These are phyloP conservation scores for Nannoperca obscura DNA, from an alignment of 2,797 vertebrate species.

Conservation along the genomic window DNA sequence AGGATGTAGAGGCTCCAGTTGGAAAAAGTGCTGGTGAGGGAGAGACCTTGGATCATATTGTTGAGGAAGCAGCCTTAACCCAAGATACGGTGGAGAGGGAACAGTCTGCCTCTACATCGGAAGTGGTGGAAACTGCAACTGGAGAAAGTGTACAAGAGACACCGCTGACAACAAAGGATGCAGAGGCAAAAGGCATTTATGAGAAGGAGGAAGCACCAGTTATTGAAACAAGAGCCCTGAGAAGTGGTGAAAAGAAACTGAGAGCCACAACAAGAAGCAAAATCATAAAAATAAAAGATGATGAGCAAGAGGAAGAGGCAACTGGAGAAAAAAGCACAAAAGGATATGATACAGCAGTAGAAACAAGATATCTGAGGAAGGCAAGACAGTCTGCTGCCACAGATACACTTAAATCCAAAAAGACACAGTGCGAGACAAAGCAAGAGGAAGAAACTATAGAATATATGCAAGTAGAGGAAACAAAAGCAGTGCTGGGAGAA, in stretches of 20 bases:
- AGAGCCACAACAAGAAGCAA: constrained; percentile 83
- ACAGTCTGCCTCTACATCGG: not conserved
- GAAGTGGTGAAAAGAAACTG: constrained; percentile 83
- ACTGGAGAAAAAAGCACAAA: constrained; percentile 8
- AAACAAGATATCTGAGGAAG: constrained; percentile 28
- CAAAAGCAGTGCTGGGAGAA: not conserved
- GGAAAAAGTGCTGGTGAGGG: not conserved
- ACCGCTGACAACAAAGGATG: not conserved
- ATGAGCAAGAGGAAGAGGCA: constrained; percentile 2
- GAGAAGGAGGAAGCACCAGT: constrained; percentile 70
- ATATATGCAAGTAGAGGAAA: constrained; percentile 12
- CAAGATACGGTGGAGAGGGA: not conserved
- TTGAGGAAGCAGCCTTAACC: not conserved
- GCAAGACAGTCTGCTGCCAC: constrained; percentile 22
- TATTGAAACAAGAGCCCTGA: constrained; percentile 79
- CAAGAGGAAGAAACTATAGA: not conserved
- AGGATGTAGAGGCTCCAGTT: not conserved
- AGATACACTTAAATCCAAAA: constrained; percentile 19
- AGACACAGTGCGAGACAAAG: constrained; percentile 14
- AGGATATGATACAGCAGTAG: constrained; percentile 17
- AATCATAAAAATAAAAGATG: constrained; percentile 60
- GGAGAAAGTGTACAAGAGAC: not conserved
- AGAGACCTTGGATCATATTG: not conserved
- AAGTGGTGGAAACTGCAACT: not conserved
- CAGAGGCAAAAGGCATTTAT: not conserved